Evolutionary conservation across 35 echinoderm and acorn worm genomes (phyloP).

Genomic region (Apostichopus japonicus): DNA sequence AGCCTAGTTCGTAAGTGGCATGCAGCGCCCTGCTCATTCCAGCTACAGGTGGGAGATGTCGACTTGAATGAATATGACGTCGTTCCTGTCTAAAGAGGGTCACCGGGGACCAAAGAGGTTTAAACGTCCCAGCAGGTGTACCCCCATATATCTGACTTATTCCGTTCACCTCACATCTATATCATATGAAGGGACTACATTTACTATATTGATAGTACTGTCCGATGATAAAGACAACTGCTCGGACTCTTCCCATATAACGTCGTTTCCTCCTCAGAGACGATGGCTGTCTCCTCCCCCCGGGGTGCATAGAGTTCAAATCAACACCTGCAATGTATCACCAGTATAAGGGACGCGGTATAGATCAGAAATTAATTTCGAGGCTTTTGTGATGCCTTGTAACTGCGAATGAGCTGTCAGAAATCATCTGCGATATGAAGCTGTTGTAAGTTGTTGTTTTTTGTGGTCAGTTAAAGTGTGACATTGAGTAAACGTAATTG

Average conservation of each 20-base stretch:
- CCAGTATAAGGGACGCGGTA: too few relatives aligned
- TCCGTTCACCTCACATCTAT: too few relatives aligned
- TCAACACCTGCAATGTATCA: background rate
- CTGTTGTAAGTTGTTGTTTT: too few relatives aligned
- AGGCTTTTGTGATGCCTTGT: too few relatives aligned
- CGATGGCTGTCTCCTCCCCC: background rate
- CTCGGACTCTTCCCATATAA: too few relatives aligned
- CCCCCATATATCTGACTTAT: background rate
- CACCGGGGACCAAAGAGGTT: background rate
- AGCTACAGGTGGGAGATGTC: background rate
- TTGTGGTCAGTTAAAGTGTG: too few relatives aligned
- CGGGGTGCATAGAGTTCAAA: background rate
- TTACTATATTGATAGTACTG: too few relatives aligned
- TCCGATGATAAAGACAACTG: too few relatives aligned
- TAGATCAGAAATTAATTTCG: too few relatives aligned
- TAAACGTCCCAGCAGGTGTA: background rate
- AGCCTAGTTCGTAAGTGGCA: too few relatives aligned
- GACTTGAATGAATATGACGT: background rate
- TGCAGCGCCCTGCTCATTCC: background rate
- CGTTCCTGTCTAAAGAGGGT: background rate
- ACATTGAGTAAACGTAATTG: too few relatives aligned
- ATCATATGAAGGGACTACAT: too few relatives aligned
- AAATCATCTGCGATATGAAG: background rate
- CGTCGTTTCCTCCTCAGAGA: background rate
- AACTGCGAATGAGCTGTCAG: background rate